These are phyloP conservation scores for Argynnis bischoffii DNA, from an alignment of 2,888 invertebrate genomes.

Conservation along the genomic window DNA sequence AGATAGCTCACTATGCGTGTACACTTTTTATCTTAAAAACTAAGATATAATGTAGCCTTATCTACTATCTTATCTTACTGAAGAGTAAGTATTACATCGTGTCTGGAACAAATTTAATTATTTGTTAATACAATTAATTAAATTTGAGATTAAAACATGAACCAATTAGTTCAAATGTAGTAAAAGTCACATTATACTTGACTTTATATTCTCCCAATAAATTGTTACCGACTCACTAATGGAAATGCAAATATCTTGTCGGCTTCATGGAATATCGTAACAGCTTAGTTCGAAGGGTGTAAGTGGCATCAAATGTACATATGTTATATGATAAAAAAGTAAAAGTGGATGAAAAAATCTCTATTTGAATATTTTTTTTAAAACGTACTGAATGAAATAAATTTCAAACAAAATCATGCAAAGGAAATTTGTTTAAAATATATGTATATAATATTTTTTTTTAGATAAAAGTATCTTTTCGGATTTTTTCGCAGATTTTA, in stretches of 20 bases:
- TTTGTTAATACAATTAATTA: neutral
- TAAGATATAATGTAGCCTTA: too few relatives aligned
- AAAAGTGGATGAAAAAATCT: neutral
- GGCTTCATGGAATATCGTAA: conserved; percentile 50
- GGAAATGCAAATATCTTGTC: conserved; percentile 56
- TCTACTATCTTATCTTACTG: too few relatives aligned
- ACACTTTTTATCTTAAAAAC: too few relatives aligned
- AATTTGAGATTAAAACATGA: conserved; percentile 14
- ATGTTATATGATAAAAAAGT: neutral
- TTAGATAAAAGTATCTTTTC: too few relatives aligned
- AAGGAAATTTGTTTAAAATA: too few relatives aligned
- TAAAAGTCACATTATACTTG: conserved; percentile 34
- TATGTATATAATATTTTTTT: too few relatives aligned
- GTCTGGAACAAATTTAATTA: neutral
- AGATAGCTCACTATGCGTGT: too few relatives aligned
- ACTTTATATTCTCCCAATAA: conserved; percentile 41
- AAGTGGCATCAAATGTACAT: conserved; percentile 35
- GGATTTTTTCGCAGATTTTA: too few relatives aligned
- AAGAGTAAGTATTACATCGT: too few relatives aligned
- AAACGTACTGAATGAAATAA: too few relatives aligned
- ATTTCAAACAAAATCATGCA: too few relatives aligned
- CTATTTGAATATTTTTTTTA: neutral
- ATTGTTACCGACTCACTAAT: conserved; percentile 51
- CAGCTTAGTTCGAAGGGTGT: conserved; percentile 50
- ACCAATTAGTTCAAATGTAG: conserved; percentile 23